Percentiles rank a stretch among this genome's conserved stretches.
These are phyloP conservation scores for Dicaeum eximium DNA, from an alignment of 2,113 vertebrate genomes.

Conservation along the genomic window DNA sequence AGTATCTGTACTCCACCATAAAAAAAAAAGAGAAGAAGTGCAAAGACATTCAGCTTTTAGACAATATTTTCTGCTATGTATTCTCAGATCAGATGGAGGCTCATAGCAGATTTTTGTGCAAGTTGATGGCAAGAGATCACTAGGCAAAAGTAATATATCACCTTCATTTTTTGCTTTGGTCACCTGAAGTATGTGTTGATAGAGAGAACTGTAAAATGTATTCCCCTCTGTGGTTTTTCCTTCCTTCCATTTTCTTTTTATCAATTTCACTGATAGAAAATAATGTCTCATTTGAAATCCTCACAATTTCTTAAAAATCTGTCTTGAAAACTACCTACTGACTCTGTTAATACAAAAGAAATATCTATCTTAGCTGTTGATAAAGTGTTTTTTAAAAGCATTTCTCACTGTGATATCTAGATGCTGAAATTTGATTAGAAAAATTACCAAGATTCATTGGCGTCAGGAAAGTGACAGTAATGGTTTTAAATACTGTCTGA, in stretches of 20 bases:
- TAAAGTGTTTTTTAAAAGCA: background rate
- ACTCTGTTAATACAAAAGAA: background rate
- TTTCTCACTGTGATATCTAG: background rate
- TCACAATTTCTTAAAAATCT: background rate
- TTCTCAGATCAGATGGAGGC: background rate
- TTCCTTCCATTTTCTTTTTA: background rate
- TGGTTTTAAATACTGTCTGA: background rate
- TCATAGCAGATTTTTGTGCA: background rate
- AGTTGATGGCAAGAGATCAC: background rate
- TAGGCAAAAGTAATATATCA: background rate
- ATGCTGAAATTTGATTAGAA: background rate
- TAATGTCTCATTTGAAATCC: background rate
- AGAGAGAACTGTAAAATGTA: background rate
- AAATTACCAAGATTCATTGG: background rate
- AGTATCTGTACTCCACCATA: background rate
- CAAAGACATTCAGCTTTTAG: background rate
- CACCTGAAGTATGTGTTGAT: background rate
- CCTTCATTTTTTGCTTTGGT: background rate
- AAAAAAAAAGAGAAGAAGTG: background rate
- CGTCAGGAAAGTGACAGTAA: background rate
- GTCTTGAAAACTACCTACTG: background rate
- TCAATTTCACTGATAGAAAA: background rate
- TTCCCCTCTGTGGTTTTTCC: background rate
- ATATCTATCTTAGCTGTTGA: background rate
- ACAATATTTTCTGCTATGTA: background rate